Base-by-base conservation (phyloP, 2,113 vertebrate genomes). In the Ranitomeya imitator region DNA sequence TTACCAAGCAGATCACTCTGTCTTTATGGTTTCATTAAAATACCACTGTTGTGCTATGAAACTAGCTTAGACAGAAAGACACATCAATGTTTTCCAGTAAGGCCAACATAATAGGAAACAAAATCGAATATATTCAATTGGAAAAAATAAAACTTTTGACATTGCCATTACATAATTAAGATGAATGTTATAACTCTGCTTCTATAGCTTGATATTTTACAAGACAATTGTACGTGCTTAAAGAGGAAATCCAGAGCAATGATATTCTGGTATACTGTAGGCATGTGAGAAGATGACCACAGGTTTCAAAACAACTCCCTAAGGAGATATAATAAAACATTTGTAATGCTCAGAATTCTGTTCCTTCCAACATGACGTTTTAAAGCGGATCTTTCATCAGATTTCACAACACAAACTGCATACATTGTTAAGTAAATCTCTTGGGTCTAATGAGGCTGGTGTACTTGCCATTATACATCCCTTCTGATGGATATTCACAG, bases 1-100 rank as follows among this genome's bases (percentile, higher is more conserved):
- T 95, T 94, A 95, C 93, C 92, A 94, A 93, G 94, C 92, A 94
- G 93, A 95, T 95, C 93, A 92, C 92, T 95, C 92, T 91, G 92
- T 95, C 93, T 93, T 93, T 92, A 91, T 85, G 89, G 91, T 85
- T 94, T 94, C 94, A 93, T 93, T 93, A 92, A 89, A 92, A 92
- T 80, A 92, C 90, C 93, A 59, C 91, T 93, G 93, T 91, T 89
- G 84, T 90, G 90, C 91, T 91, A 78, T 87, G 89, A 71, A 90
- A 87, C 91, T 85, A 90, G 90, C 92, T 92, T 86, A 31, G 23
- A 87, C 91, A 4, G 14, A 19, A 90, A 91, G 84, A 88, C 61
- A 90, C 0, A 0, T 88, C 73, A 77, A 91, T 90, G 86, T 74
- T 94, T 92, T 81, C 1, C 21, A 91, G 92, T 89, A 89, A 83